phyloP scores from a whole-genome alignment of 2,113 vertebrate genomes.

The Melanerpes formicivorus region DNA sequence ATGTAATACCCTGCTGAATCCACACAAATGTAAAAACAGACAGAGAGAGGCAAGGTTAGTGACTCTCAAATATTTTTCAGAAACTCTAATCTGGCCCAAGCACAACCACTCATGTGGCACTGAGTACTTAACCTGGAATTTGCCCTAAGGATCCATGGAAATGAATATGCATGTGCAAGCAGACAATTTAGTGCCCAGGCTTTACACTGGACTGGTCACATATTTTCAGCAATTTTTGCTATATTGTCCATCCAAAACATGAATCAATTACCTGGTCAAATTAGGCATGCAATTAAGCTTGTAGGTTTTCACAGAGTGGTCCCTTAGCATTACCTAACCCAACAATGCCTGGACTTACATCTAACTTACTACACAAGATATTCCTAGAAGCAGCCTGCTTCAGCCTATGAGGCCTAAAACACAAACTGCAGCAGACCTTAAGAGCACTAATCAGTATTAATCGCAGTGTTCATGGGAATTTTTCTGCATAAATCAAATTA shows the following conservation, averaged over 20 bases:
- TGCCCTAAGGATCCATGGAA: not conserved
- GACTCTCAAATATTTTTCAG: not conserved
- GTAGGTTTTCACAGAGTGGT: not conserved
- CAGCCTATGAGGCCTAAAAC: not conserved
- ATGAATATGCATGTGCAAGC: rapidly evolving
- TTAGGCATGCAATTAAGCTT: not conserved
- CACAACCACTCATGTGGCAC: not conserved
- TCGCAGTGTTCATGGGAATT: slow-evolving; percentile 3
- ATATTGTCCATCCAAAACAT: not conserved
- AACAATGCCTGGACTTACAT: not conserved
- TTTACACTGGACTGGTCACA: not conserved
- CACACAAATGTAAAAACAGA: slow-evolving; percentile 8
- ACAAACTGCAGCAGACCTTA: not conserved
- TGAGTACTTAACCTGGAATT: not conserved
- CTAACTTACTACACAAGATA: not conserved
- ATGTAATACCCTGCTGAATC: not conserved
- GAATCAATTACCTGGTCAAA: not conserved
- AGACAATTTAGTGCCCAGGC: not conserved
- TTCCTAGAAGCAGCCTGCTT: not conserved
- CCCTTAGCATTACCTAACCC: not conserved
- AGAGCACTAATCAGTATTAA: slow-evolving; percentile 36
- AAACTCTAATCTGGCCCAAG: not conserved
- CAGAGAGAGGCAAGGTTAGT: not conserved
- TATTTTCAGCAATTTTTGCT: not conserved
- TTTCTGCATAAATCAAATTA: slow-evolving; percentile 36